phyloP scores from a whole-genome alignment of 2,113 vertebrate species.

The Hypanus sabinus region DNA sequence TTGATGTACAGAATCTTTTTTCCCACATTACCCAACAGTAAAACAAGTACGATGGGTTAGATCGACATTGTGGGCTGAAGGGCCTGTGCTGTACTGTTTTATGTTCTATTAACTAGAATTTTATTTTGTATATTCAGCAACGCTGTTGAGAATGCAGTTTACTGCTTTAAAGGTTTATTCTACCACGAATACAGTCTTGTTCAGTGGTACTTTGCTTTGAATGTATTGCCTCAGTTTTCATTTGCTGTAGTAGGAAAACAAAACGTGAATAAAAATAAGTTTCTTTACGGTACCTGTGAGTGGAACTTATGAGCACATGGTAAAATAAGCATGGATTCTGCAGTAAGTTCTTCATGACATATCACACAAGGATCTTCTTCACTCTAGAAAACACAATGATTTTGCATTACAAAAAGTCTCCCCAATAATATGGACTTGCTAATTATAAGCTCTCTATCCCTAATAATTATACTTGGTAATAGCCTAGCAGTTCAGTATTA shows the following conservation, averaged over 20 bases:
- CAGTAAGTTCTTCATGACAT: conserved; percentile 49
- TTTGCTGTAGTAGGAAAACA: neutral
- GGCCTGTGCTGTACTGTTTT: no score
- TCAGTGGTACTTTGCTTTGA: neutral
- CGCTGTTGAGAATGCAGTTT: neutral
- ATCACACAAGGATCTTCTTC: conserved; percentile 52
- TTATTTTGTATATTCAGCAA: neutral
- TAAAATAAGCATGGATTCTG: conserved; percentile 48
- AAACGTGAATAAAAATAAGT: no score
- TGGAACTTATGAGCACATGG: conserved; percentile 53
- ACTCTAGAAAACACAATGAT: conserved; percentile 38
- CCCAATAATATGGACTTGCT: neutral
- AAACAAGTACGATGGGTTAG: no score
- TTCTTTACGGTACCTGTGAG: conserved; percentile 43
- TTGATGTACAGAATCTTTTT: no score
- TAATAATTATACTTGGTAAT: no score
- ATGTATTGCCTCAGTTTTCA: neutral
- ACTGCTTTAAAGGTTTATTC: neutral
- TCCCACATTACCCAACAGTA: no score
- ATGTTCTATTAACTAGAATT: neutral
- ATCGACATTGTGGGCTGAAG: no score
- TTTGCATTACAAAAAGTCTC: neutral
- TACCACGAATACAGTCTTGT: neutral
- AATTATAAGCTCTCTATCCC: no score
- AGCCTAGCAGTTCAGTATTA: neutral